phyloP scores from a whole-genome alignment of 1,140 invertebrate genomes.

The Drosophila tani region DNA sequence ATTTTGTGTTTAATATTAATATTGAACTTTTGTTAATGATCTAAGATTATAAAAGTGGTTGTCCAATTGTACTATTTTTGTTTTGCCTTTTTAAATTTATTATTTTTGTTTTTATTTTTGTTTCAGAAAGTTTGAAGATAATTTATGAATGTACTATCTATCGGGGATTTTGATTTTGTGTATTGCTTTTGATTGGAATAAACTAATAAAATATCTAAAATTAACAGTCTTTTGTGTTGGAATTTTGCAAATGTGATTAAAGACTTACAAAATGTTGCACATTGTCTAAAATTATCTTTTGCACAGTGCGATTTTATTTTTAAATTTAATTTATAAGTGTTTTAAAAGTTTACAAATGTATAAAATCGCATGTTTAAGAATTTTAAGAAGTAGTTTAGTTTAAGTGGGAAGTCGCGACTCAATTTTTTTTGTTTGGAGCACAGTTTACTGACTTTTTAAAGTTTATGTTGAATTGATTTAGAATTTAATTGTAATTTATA shows the following conservation, averaged over 20 bases:
- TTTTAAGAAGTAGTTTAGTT: neutral
- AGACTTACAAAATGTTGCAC: neutral
- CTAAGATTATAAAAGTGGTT: neutral
- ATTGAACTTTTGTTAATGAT: neutral
- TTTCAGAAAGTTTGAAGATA: neutral
- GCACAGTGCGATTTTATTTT: neutral
- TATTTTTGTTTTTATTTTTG: no score
- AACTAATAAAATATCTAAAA: neutral
- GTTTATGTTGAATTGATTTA: neutral
- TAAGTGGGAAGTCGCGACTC: neutral
- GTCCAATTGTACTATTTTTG: neutral
- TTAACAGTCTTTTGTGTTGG: conserved; percentile 1
- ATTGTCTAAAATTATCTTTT: no score
- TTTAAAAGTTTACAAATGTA: neutral
- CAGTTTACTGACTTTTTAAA: neutral
- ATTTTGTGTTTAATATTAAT: neutral
- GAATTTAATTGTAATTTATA: neutral
- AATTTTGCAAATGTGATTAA: neutral
- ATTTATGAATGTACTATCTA: neutral
- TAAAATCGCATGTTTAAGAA: neutral
- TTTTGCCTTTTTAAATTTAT: neutral
- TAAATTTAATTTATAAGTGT: neutral
- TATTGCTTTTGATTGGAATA: neutral
- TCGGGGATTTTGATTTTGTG: neutral
- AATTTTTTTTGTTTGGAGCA: neutral